phyloP scores from a whole-genome alignment of 2,888 invertebrate species.

The Lasioglossum lativentre region DNA sequence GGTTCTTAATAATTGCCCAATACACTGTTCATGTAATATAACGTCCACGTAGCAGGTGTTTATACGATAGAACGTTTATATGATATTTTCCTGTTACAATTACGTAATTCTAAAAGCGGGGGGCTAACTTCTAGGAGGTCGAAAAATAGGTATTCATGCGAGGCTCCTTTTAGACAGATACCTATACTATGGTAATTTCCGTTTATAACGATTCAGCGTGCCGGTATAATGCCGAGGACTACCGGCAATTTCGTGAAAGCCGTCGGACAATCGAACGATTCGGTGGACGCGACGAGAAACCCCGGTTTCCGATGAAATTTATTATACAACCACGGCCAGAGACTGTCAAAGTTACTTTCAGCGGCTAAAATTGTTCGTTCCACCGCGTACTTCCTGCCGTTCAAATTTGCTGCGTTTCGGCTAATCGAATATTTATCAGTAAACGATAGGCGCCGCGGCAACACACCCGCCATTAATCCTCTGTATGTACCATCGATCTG shows the following conservation, averaged over 20 bases:
- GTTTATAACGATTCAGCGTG: constrained; percentile 21
- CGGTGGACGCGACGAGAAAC: constrained; percentile 10
- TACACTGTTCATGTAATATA: too few species aligned
- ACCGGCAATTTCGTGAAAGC: constrained; percentile 37
- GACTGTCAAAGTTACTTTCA: constrained; percentile 32
- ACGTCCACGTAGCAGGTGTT: neutral
- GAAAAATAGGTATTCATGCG: neutral
- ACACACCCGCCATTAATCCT: constrained; percentile 9
- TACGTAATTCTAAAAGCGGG: too few species aligned
- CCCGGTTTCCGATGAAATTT: constrained; percentile 20
- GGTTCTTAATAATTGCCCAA: too few species aligned
- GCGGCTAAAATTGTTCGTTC: constrained; percentile 21
- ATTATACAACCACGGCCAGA: constrained; percentile 21
- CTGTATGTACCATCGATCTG: neutral
- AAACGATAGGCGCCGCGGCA: neutral
- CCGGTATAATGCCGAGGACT: constrained; percentile 8
- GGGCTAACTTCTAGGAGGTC: too few species aligned
- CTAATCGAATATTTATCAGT: constrained; percentile 38
- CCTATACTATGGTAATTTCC: constrained; percentile 7
- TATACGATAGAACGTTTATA: neutral
- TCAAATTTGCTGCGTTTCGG: constrained; percentile 18
- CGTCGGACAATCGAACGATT: constrained; percentile 33
- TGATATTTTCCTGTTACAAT: too few species aligned
- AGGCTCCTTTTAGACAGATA: neutral
- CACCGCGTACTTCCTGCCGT: neutral